Evolutionary conservation across 2,797 vertebrate species (phyloP).

Genomic region (Phoeniculus purpureus): DNA sequence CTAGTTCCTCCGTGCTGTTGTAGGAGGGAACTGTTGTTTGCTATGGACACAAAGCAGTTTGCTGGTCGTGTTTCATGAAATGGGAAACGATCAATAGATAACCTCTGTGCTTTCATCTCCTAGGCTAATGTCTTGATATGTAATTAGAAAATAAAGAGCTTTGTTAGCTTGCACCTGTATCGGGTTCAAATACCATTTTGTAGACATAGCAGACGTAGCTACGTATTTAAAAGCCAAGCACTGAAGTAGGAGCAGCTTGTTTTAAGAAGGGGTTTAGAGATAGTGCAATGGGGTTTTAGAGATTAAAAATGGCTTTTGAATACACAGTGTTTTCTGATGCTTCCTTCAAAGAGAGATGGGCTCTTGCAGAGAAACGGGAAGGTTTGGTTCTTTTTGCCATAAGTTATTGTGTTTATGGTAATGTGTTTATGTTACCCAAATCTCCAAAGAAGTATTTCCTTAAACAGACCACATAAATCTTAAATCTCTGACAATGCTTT

Average conservation of each 20-base stretch:
- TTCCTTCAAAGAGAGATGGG: not conserved
- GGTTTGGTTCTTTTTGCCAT: not conserved
- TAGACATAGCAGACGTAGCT: not conserved
- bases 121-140: not conserved
- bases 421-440: not conserved
- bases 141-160: not conserved
- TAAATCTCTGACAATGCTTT: not conserved
- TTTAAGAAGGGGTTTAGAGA: not conserved
- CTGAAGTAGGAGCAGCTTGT: not conserved
- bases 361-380: not conserved
- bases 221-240: not conserved
- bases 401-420: too few relatives aligned
- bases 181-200: not conserved
- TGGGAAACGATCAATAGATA: not conserved
- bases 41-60: not conserved
- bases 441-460: slow-evolving; percentile 4
- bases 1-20: not conserved
- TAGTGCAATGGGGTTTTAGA: not conserved
- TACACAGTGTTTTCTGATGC: not conserved
- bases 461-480: not conserved
- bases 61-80: not conserved
- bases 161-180: not conserved
- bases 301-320: not conserved
- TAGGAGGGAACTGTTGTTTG: not conserved
- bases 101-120: not conserved